Evolutionary conservation across 2,113 vertebrate genomes (phyloP).

Genomic region (Melanotaenia duboulayi): DNA sequence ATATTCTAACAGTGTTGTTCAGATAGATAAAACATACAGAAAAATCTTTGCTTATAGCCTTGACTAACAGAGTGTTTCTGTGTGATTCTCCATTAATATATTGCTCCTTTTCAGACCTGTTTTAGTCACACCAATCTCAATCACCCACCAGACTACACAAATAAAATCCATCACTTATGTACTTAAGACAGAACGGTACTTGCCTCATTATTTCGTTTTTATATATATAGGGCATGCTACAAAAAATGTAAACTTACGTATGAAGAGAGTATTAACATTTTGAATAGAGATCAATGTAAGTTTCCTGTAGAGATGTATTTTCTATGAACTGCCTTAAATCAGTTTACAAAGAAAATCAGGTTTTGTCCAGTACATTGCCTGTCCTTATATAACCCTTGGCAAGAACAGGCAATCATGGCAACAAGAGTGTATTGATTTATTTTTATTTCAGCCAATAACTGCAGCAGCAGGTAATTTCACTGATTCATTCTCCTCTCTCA

Average conservation of each 20-base stretch:
- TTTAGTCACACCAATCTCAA: too few species aligned
- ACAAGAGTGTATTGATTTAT: not conserved
- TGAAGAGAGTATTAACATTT: not conserved
- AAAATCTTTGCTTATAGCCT: not conserved
- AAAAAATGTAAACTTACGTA: not conserved
- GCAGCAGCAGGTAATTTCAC: conserved; percentile 20
- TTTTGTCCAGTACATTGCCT: conserved; percentile 3
- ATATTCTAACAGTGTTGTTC: conserved; percentile 24
- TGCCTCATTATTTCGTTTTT: too few species aligned
- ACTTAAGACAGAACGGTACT: too few species aligned
- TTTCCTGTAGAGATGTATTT: not conserved
- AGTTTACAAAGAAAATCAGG: not conserved
- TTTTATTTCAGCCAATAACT: conserved; percentile 9
- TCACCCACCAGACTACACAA: too few species aligned
- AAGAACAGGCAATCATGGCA: conserved; percentile 24
- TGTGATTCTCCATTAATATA: too few species aligned
- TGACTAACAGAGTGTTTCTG: too few species aligned
- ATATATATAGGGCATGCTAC: not conserved
- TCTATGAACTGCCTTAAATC: not conserved
- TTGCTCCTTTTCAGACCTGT: too few species aligned
- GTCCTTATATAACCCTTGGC: not conserved
- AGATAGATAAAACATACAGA: not conserved
- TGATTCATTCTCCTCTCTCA: conserved; percentile 38
- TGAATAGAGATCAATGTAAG: not conserved
- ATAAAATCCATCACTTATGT: too few species aligned